A percentile compares a stretch with the other conserved stretches of the same genome.
phyloP scores from a whole-genome alignment of 2,797 vertebrate species.

The Ammospiza maritima region DNA sequence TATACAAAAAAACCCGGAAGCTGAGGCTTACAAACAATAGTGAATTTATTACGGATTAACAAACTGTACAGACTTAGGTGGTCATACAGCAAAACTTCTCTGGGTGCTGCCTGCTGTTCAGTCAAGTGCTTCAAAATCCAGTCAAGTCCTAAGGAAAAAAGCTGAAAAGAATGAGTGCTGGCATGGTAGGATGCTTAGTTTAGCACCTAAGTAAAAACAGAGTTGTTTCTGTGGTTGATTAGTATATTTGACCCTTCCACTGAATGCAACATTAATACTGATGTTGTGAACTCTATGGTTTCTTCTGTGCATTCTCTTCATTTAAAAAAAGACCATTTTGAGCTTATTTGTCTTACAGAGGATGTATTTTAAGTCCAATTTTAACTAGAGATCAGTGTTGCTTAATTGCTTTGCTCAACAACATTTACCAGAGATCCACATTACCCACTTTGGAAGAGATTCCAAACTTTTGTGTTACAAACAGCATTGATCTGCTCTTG shows the following conservation, averaged over 20 bases:
- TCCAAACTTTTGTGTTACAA: neutral
- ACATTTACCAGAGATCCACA: neutral
- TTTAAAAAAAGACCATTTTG: neutral
- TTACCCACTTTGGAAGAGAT: neutral
- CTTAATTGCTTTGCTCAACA: neutral
- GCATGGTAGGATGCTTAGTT: neutral
- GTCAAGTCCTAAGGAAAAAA: neutral
- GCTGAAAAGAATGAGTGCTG: neutral
- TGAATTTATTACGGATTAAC: constrained; percentile 42
- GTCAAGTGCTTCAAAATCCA: constrained; percentile 29
- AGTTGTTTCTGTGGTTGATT: neutral
- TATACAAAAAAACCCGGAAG: neutral
- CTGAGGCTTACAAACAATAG: constrained; percentile 30
- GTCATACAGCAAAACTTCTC: constrained; percentile 7
- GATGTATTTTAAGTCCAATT: neutral
- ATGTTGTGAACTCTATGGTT: neutral
- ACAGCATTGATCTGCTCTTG: neutral
- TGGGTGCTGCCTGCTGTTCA: constrained; percentile 5
- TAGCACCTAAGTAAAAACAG: neutral
- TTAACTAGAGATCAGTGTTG: neutral
- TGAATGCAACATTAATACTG: neutral
- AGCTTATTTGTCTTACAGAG: neutral
- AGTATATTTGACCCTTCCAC: neutral
- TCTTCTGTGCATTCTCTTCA: neutral
- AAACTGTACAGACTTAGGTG: neutral